Percentiles rank a stretch among this genome's conserved stretches.
Evolutionary conservation across 2,888 invertebrate species (phyloP).

Genomic region (Phragmatobia fuliginosa): DNA sequence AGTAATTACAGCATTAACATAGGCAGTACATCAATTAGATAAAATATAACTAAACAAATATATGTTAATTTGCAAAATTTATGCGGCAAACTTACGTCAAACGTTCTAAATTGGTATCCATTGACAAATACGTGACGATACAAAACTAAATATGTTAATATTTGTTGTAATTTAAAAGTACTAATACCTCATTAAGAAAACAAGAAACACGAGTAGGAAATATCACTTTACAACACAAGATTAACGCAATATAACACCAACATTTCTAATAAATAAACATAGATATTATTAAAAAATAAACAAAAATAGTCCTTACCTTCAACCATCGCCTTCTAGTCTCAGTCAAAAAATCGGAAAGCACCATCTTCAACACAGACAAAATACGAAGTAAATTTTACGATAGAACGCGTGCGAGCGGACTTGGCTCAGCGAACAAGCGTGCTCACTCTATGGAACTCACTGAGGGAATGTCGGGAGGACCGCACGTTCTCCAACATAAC

Average conservation of each 20-base stretch:
- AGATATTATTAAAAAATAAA: background rate
- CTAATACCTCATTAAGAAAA: background rate
- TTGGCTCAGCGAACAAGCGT: conserved; percentile 49
- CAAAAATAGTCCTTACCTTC: conserved; percentile 64
- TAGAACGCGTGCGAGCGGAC: conserved; percentile 37
- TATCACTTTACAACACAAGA: background rate
- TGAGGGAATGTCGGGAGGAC: conserved; percentile 67
- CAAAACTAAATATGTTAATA: conserved; percentile 9
- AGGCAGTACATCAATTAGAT: background rate
- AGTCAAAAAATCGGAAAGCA: conserved; percentile 79
- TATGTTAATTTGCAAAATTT: conserved; percentile 11
- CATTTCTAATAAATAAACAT: background rate
- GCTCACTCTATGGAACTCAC: conserved; percentile 43
- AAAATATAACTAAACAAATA: conserved; percentile 5
- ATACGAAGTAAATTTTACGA: conserved; percentile 34
- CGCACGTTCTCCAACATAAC: conserved; percentile 40
- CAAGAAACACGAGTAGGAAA: background rate
- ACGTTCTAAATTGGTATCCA: conserved; percentile 5
- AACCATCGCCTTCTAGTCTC: conserved; percentile 81
- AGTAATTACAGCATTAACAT: background rate
- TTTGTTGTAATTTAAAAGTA: background rate
- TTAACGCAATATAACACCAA: background rate
- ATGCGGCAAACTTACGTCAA: conserved; percentile 14
- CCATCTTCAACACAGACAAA: conserved; percentile 62
- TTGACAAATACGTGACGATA: conserved; percentile 12